A percentile compares a stretch with the other conserved stretches of the same genome.
These are phyloP conservation scores for Tupaia chinensis DNA, from an alignment of 2,113 vertebrate genomes.

Conservation along the genomic window DNA sequence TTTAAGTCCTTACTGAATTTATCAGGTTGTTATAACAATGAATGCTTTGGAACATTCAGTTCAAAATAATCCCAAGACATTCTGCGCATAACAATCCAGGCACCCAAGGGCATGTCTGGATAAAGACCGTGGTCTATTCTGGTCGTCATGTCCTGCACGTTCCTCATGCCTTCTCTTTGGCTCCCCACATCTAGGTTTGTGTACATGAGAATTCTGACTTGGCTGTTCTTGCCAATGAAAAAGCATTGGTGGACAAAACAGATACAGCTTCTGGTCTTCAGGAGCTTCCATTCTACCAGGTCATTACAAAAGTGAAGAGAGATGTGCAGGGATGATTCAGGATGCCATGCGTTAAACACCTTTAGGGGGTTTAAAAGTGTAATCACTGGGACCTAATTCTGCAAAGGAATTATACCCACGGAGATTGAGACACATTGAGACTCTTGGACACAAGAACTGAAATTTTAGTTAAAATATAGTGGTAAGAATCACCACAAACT, in stretches of 20 bases:
- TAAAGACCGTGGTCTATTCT: no score
- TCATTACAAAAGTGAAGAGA: background rate
- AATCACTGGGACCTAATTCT: background rate
- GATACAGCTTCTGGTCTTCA: background rate
- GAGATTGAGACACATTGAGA: background rate
- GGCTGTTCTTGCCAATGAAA: background rate
- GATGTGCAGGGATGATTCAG: background rate
- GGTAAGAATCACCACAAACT: background rate
- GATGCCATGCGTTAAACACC: background rate
- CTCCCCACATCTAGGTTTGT: background rate
- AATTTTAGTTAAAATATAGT: slow-evolving; percentile 16
- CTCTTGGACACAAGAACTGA: background rate
- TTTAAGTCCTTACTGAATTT: no score
- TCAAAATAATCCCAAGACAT: no score
- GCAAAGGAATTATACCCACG: background rate
- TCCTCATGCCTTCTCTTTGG: no score
- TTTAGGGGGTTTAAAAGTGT: background rate
- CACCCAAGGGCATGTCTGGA: no score
- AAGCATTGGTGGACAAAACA: background rate
- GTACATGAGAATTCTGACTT: background rate
- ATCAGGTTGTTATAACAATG: no score
- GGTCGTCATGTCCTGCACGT: no score
- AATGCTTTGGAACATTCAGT: no score
- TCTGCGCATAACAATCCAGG: no score
- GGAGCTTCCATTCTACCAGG: background rate